Evolutionary conservation across 2,113 vertebrate species (phyloP), one percentile per base, ranked within the genome.

Genomic region (Lamprologus speciosus): DNA sequence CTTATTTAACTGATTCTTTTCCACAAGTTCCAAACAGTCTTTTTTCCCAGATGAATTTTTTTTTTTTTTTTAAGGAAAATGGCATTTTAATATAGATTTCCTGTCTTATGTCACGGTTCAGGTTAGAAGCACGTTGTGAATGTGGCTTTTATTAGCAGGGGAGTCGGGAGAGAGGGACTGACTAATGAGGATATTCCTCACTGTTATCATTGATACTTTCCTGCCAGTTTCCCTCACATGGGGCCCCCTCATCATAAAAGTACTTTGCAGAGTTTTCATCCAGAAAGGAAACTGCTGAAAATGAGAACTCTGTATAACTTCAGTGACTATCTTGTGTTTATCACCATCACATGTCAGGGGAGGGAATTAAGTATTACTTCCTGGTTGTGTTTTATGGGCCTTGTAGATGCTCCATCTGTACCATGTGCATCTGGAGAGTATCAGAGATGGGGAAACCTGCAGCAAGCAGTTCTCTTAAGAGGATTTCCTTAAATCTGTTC

Each of bases 171-270:
- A 80, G 81, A 51, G 42, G 40, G 45, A 21, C n/a, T 70, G 81
- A 88, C 65, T 84, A 86, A 90, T 90, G 85, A 89, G 51, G 55
- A 92, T 88, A 63, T 88, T 85, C 31, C 23, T 87, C 81, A 47
- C 14, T 10, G 12, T 87, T 85, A 83, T 89, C 11, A 6, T 19
- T 17, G 5, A 42, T 53, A 35, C 33, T 53, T 87, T 90, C 81
- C 58, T 37, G 73, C 70, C 19, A 57, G 73, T 93, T 92, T 91
- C 79, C 85, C 65, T 89, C 82, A 37, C 86, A 63, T 51, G 82
- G 86, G 75, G 68, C 80, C 84, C 86, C 86, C 86, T 95, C 83
- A 81, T 92, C 88, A 85, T 89, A 92, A 90, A 93, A 92, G 60
- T 50, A 45, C 88, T 86, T 40, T 87, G 47, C 47, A 78, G 16